Base-by-base conservation (phyloP, 2,797 vertebrate genomes). In the Falco biarmicus region DNA sequence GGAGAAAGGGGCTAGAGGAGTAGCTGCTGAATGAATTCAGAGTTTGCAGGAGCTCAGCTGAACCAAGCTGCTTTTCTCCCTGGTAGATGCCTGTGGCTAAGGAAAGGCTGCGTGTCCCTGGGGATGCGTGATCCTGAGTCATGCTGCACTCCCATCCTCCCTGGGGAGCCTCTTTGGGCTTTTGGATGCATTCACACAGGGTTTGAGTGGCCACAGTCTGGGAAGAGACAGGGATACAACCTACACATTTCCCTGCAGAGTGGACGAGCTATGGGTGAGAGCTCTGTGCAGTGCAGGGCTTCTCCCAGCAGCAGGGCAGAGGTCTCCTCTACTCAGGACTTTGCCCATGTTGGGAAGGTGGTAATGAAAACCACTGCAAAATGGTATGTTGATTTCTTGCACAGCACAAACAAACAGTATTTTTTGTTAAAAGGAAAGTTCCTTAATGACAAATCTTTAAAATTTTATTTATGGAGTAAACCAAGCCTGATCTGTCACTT, bases 131-230 rank as follows among this genome's bases (percentile, higher is more conserved):
- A 57, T 34, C n/a, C 69, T 61, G 25, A 69, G 60, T 56, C 4
- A 2, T 4, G 53, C 14, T 39, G 15, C n/a, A 31, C 51, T 10
- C 43, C 43, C 12, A 1, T 1, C 11, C 75, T 59, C 15, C 18
- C 41, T 2, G 3, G 47, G 6, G 39, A 78, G 25, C 9, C 32
- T 37, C n/a, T n/a, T 15, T 3, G 4, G 1, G 5, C 18, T 75
- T 32, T 0, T 69, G 59, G 54, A 28, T 65, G 29, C 29, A 5
- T 26, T 88, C 45, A 48, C 37, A 80, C 6, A 13, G 37, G 5
- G 4, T 17, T 54, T 84, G 31, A 29, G 11, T 7, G 14, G 21
- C 19, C 64, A 6, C 17, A 50, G 47, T 14, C 20, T 71, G 60
- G 20, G 39, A 86, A 41, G 43, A 57, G 34, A 14, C 50, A 29